phyloP scores from a whole-genome alignment of 2,888 invertebrate genomes.

The Lordiphosa fenestrarum region DNA sequence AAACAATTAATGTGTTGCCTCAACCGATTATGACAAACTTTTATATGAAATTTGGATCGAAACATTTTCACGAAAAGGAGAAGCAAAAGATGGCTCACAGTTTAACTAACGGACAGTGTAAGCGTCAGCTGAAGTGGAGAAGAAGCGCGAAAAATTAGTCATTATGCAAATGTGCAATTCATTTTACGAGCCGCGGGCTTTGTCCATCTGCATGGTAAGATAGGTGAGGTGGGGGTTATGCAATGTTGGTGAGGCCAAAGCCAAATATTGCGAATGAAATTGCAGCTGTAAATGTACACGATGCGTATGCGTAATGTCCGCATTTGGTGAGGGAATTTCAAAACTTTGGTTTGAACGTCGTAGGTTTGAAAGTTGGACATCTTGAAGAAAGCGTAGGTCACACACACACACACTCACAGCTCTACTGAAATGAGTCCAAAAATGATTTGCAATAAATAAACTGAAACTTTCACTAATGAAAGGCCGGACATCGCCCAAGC shows the following conservation, averaged over 20 bases:
- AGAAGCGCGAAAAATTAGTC: conserved; percentile 49
- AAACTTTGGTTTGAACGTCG: too few relatives aligned
- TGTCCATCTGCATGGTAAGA: conserved; percentile 50
- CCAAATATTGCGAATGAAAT: not conserved
- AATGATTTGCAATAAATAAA: conserved; percentile 12
- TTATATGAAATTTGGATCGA: too few relatives aligned
- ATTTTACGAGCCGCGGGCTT: conserved; percentile 31
- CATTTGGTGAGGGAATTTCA: too few relatives aligned
- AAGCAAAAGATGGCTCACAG: too few relatives aligned
- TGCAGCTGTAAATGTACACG: too few relatives aligned
- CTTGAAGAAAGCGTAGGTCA: conserved; percentile 1
- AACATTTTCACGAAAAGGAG: too few relatives aligned
- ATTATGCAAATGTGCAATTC: conserved; percentile 68
- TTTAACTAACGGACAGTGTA: not conserved
- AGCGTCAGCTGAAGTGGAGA: not conserved
- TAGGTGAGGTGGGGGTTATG: conserved; percentile 39
- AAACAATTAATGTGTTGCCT: too few relatives aligned
- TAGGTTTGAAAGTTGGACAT: too few relatives aligned
- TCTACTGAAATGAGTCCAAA: conserved; percentile 25
- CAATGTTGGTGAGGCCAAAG: conserved; percentile 29
- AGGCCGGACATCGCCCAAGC: conserved; percentile 10
- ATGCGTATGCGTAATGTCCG: too few relatives aligned
- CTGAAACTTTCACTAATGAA: conserved; percentile 56
- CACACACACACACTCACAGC: not conserved
- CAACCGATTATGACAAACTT: too few relatives aligned